Base-by-base conservation (phyloP, 2,888 invertebrate species). In the Archips crataeganus region DNA sequence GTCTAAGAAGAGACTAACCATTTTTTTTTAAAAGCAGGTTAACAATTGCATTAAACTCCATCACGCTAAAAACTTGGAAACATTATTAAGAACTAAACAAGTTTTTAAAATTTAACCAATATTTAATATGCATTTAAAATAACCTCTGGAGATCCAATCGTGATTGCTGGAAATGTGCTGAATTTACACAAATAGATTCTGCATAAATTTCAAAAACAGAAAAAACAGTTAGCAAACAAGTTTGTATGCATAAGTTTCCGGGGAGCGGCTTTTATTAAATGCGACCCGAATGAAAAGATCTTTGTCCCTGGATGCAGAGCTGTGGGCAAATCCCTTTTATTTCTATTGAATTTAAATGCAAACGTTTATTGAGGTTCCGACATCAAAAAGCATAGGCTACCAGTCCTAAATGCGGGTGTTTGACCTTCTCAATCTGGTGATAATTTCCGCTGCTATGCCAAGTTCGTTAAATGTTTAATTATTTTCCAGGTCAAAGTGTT, bases 401-500 rank as follows among this genome's bases (percentile, higher is more conserved):
- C 66, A 13, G 13, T 57, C 39, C 39, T 39, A 54, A 15, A 69
- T 57, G 57, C 2, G 15, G 51, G 42, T 13, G n/a, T 57, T 47
- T 13, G 34, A 65, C 36, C 47, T 54, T 63, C 23, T 11, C 64
- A 59, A 65, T 32, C 59, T 23, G 36, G 5, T 36, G 32, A 32
- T 49, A 60, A 66, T 51, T 36, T 42, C 45, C 49, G 42, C 39
- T 66, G 15, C 42, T 57, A 42, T 34, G n/a, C 9, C 45, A 13
- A 15, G 36, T 62, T 67, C 10, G 49, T 59, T 64, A 64, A 73
- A 32, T 57, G 23, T 61, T 51, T 39, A 13, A 59, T 73, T 49
- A 63, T 39, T 59, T 95, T 95, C 75, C 90, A 97, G 97, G 96
- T 97, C 4, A 97, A 97, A 90, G 88, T 97, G 60, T 97, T 97